Conservation (phyloP, 1,140 invertebrate genomes). For the Parapsyche elsis region DNA sequence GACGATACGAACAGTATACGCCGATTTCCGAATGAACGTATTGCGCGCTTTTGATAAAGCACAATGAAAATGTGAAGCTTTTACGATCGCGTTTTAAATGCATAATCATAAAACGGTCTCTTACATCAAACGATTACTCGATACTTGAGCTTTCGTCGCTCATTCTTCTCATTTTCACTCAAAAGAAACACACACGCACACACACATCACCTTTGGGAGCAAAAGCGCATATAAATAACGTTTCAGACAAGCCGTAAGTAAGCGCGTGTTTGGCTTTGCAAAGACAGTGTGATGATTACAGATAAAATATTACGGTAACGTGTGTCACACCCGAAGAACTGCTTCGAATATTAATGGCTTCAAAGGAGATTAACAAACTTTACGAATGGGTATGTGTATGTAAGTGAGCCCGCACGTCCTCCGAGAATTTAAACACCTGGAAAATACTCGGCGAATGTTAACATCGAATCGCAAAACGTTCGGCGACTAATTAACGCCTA, state of each 20-base stretch:
- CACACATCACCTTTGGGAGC: too few species aligned
- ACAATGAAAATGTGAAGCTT: neutral
- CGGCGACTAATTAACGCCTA: too few species aligned
- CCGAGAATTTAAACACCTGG: too few species aligned
- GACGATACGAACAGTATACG: neutral
- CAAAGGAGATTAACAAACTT: conserved; percentile 33
- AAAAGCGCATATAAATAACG: conserved; percentile 28
- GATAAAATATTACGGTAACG: conserved; percentile 43
- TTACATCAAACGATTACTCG: neutral
- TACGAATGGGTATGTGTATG: neutral
- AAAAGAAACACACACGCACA: neutral
- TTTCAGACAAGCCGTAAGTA: conserved; percentile 12
- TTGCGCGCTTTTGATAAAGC: neutral
- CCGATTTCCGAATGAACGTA: neutral
- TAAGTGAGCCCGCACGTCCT: too few species aligned
- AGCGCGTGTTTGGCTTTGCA: conserved; percentile 37
- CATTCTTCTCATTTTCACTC: neutral
- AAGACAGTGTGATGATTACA: conserved; percentile 42
- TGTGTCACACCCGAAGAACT: conserved; percentile 31
- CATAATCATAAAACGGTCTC: conserved; percentile 20
- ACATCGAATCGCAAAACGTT: too few species aligned
- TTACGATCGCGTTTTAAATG: conserved; percentile 16
- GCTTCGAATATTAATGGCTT: conserved; percentile 37
- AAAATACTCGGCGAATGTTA: too few species aligned
- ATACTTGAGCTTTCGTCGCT: neutral